Percentiles rank a stretch among this genome's conserved stretches.
Evolutionary conservation across 2,113 vertebrate species (phyloP).

Genomic region (Anser cygnoides): DNA sequence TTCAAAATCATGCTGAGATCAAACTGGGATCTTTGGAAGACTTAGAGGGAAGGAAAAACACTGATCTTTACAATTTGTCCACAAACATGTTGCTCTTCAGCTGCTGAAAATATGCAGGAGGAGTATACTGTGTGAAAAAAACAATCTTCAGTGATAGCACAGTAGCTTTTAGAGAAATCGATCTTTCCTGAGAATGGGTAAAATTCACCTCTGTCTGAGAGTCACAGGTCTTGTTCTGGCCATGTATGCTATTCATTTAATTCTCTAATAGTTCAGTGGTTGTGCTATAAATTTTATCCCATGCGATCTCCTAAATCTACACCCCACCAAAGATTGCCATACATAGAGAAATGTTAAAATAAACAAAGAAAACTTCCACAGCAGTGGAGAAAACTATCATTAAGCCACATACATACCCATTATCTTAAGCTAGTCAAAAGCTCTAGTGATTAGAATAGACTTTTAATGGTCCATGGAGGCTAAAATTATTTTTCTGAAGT

Average conservation of each 20-base stretch:
- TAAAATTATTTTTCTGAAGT: neutral
- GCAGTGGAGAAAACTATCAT: neutral
- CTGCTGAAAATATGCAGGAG: neutral
- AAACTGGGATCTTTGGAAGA: conserved; percentile 46
- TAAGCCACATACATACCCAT: neutral
- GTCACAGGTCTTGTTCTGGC: neutral
- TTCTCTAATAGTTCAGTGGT: neutral
- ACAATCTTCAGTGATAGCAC: neutral
- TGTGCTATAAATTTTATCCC: neutral
- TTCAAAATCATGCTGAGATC: conserved; percentile 67
- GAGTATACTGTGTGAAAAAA: neutral
- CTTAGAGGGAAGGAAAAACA: conserved; percentile 21
- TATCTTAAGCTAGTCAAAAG: neutral
- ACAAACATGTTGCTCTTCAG: conserved; percentile 26
- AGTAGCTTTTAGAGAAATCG: neutral
- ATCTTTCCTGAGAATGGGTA: neutral
- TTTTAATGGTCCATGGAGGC: neutral
- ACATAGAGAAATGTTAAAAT: neutral
- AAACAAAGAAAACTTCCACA: neutral
- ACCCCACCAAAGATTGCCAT: neutral
- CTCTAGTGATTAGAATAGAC: neutral
- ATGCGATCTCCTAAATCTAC: neutral
- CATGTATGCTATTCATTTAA: neutral
- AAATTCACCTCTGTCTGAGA: neutral
- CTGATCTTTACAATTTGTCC: conserved; percentile 35